These are phyloP conservation scores for Esox masquinongy DNA, from an alignment of 2,797 vertebrate genomes.

Conservation along the genomic window DNA sequence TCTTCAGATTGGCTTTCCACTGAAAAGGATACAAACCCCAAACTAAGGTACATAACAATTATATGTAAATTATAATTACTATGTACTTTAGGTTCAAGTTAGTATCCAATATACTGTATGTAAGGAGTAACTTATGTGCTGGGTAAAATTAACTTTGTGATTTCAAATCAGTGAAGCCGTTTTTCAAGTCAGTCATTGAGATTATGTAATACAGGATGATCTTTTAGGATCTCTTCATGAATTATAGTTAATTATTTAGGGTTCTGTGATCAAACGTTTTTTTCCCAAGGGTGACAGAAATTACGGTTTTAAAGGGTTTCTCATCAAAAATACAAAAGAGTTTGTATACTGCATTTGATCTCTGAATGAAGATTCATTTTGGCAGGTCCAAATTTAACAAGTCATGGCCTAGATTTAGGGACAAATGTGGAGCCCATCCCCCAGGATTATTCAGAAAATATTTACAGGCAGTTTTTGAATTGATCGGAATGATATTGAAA, in stretches of 20 bases:
- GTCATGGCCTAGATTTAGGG: no score
- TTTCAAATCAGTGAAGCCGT: conserved; percentile 15
- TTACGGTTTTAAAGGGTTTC: conserved; percentile 39
- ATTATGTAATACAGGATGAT: conserved; percentile 38
- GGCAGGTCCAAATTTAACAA: no score
- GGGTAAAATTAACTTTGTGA: conserved; percentile 16
- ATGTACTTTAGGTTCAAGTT: no score
- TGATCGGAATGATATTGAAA: neutral
- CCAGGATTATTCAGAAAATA: no score
- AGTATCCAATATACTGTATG: neutral
- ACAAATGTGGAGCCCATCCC: no score
- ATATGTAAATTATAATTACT: no score
- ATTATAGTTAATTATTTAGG: conserved; percentile 49
- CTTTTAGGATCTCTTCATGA: conserved; percentile 44
- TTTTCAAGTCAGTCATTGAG: conserved; percentile 21
- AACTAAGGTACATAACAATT: no score
- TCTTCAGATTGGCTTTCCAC: no score
- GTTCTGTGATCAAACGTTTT: conserved; percentile 39
- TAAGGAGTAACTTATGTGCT: neutral
- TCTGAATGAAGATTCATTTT: no score
- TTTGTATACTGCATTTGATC: conserved; percentile 10
- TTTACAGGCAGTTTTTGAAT: no score
- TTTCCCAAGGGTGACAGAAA: conserved; percentile 27
- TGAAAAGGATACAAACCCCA: no score
- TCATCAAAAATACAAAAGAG: conserved; percentile 40